A percentile compares a stretch with the other conserved stretches of the same genome.
phyloP scores from a whole-genome alignment of 2,888 invertebrate genomes.

The Himalopsyche tibetana region DNA sequence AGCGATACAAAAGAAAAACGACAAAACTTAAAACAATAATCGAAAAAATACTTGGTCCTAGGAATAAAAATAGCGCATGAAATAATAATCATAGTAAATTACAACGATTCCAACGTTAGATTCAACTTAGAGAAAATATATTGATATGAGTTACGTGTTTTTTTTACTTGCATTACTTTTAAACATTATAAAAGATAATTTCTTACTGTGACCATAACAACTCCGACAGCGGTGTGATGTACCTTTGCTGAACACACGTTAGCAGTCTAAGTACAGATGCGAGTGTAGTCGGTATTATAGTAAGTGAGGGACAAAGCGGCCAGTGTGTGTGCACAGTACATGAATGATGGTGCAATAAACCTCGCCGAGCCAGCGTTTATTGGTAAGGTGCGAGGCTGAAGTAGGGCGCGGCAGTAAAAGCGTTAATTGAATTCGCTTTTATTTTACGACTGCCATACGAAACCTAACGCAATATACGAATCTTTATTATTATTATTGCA shows the following conservation, averaged over 20 bases:
- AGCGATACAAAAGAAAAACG: no score
- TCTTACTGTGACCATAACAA: no score
- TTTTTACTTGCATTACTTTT: no score
- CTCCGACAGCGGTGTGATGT: background rate
- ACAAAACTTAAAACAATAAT: no score
- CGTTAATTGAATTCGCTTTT: conserved; percentile 44
- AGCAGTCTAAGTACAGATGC: background rate
- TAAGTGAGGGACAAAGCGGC: background rate
- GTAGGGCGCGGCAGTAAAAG: conserved; percentile 49
- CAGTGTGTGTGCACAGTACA: conserved; percentile 42
- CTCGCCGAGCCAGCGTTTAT: conserved; percentile 12
- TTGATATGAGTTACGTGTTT: no score
- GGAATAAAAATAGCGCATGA: no score
- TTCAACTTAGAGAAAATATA: no score
- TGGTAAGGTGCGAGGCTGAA: conserved; percentile 49
- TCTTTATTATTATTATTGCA: conserved; percentile 5
- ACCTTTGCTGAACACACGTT: background rate
- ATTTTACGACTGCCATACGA: conserved; percentile 49
- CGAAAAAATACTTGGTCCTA: no score
- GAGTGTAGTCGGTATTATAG: background rate
- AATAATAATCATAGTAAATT: no score
- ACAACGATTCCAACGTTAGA: no score
- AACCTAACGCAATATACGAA: conserved; percentile 38
- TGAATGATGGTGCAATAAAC: conserved; percentile 18
- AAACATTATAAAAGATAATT: no score